phyloP scores from a whole-genome alignment of 2,113 vertebrate genomes.

The Cavia porcellus region DNA sequence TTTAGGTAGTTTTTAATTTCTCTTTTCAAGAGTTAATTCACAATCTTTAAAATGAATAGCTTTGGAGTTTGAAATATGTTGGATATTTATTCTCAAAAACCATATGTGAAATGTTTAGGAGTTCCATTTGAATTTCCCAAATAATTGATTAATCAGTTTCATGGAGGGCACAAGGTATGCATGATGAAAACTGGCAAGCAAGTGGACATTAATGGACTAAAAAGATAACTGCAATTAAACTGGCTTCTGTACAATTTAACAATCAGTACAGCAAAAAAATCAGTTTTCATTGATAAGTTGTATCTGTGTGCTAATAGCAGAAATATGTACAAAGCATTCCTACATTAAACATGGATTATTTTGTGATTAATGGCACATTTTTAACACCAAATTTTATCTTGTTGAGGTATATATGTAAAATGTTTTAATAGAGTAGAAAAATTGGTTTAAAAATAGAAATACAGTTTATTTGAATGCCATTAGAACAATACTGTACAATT shows the following conservation, averaged over 20 bases:
- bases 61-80: slow-evolving; percentile 55
- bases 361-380: slow-evolving; percentile 5
- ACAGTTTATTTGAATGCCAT: background rate
- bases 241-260: slow-evolving; percentile 35
- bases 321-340: slow-evolving; percentile 53
- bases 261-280: rapidly evolving
- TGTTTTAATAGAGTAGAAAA: background rate
- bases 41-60: slow-evolving; percentile 56
- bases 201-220: background rate
- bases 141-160: slow-evolving; percentile 44
- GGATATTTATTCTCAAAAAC: slow-evolving; percentile 70
- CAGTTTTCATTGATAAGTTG: background rate
- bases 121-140: slow-evolving; percentile 63
- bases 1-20: slow-evolving; percentile 69
- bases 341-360: slow-evolving; percentile 44
- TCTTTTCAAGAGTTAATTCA: slow-evolving; percentile 69
- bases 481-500: background rate
- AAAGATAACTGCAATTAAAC: background rate
- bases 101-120: slow-evolving; percentile 52
- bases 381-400: slow-evolving; percentile 14
- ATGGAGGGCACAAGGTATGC: background rate
- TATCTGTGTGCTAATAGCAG: background rate
- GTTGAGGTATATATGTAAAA: background rate
- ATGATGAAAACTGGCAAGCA: slow-evolving; percentile 18
- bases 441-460: background rate